A percentile compares a stretch with the other conserved stretches of the same genome.
phyloP scores from a whole-genome alignment of 2,888 invertebrate species.

The Octodonta nipae region DNA sequence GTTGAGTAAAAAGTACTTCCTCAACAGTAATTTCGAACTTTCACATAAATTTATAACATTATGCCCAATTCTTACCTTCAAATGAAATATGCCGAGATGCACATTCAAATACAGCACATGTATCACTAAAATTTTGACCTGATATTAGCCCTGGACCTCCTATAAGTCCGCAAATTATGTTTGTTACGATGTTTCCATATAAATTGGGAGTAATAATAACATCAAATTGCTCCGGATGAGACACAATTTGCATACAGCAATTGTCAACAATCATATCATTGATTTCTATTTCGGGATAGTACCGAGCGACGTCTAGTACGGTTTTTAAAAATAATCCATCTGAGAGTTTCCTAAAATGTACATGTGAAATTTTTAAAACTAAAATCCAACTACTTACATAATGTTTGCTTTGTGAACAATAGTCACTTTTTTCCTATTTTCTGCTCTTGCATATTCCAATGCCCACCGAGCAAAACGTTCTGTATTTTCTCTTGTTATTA shows the following conservation, averaged over 20 bases:
- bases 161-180: conserved; percentile 26
- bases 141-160: conserved; percentile 28
- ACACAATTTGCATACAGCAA: conserved; percentile 26
- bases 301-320: conserved; percentile 20
- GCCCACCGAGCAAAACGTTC: conserved; percentile 46
- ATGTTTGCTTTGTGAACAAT: conserved; percentile 52
- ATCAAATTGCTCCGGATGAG: conserved; percentile 26
- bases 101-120: conserved; percentile 28
- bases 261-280: conserved; percentile 26
- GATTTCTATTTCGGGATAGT: conserved; percentile 24
- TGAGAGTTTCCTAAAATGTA: conserved; percentile 20
- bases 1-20: too few relatives aligned
- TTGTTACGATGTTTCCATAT: conserved; percentile 27
- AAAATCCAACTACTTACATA: conserved; percentile 18
- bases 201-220: conserved; percentile 28
- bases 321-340: conserved; percentile 29
- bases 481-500: conserved; percentile 39
- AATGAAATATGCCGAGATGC: conserved; percentile 18
- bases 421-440: conserved; percentile 46
- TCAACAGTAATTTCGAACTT: too few relatives aligned
- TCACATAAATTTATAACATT: too few relatives aligned
- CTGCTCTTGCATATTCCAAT: conserved; percentile 43
- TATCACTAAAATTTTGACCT: conserved; percentile 25
- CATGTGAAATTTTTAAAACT: conserved; percentile 13
- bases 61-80: conserved; percentile 15